These are phyloP conservation scores for Xestia sexstrigata DNA, from an alignment of 2,888 invertebrate genomes.

Conservation along the genomic window DNA sequence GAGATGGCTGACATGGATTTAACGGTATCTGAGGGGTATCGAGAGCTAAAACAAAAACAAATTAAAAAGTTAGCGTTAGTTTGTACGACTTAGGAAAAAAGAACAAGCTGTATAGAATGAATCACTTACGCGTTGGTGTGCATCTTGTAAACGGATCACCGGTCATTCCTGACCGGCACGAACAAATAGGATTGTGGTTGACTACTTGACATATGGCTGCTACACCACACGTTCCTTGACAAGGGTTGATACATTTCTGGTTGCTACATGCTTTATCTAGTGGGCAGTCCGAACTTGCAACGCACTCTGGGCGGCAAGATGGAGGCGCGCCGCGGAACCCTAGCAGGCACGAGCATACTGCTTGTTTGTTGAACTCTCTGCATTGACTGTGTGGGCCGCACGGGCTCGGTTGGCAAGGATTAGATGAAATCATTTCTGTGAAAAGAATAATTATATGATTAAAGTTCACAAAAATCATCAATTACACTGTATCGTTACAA, in stretches of 20 bases:
- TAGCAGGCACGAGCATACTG: slow-evolving; percentile 92
- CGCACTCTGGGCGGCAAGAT: slow-evolving; percentile 93
- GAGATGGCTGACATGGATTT: slow-evolving; percentile 94
- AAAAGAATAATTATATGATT: slow-evolving; percentile 27
- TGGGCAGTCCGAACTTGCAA: slow-evolving; percentile 93
- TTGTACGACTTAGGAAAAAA: background rate
- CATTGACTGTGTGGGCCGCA: slow-evolving; percentile 92
- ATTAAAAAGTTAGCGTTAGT: background rate
- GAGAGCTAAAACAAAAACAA: slow-evolving; percentile 72
- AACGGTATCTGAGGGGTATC: slow-evolving; percentile 76
- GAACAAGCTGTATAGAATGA: background rate
- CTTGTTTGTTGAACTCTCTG: slow-evolving; percentile 91
- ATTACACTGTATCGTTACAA: background rate
- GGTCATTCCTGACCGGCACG: slow-evolving; percentile 91
- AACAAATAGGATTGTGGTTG: slow-evolving; percentile 94
- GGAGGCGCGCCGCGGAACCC: slow-evolving; percentile 93
- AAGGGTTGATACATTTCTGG: slow-evolving; percentile 94
- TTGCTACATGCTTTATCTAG: slow-evolving; percentile 93
- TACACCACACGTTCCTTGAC: slow-evolving; percentile 95
- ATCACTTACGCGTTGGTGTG: slow-evolving; percentile 86
- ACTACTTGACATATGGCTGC: slow-evolving; percentile 94
- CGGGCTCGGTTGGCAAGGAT: slow-evolving; percentile 92
- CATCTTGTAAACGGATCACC: slow-evolving; percentile 93
- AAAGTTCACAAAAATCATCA: background rate
- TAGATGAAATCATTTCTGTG: slow-evolving; percentile 82